These are phyloP conservation scores for Lepidurus apus DNA, from an alignment of 1,140 invertebrate genomes.

Conservation along the genomic window DNA sequence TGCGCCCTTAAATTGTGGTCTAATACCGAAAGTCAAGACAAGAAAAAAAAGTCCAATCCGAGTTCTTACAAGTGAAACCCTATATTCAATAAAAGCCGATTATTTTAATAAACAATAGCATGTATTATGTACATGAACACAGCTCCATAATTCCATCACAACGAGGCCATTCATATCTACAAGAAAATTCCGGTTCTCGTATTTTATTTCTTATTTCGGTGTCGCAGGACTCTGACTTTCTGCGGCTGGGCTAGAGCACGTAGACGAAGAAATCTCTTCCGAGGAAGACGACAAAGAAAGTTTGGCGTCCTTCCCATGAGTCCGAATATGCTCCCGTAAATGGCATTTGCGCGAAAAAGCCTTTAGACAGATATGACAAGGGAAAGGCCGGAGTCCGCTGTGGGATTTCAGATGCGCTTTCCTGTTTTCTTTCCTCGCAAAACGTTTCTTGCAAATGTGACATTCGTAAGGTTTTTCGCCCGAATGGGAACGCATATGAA, in stretches of 20 bases:
- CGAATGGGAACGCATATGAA: conserved; percentile 39
- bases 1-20: too few species aligned
- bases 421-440: conserved; percentile 40
- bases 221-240: not conserved
- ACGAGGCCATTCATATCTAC: not conserved
- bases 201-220: not conserved
- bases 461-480: conserved; percentile 43
- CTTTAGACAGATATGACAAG: conserved; percentile 39
- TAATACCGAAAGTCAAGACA: too few species aligned
- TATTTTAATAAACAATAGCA: not conserved
- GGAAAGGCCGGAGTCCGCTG: conserved; percentile 38
- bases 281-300: not conserved
- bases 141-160: too few species aligned
- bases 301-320: conserved; percentile 38
- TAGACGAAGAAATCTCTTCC: conserved; percentile 15
- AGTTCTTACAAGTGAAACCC: too few species aligned
- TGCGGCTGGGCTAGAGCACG: not conserved
- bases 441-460: conserved; percentile 42
- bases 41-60: too few species aligned
- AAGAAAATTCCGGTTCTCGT: not conserved
- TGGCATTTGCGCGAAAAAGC: conserved; percentile 43
- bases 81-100: too few species aligned
- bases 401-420: conserved; percentile 40
- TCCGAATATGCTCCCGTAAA: conserved; percentile 44
- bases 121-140: not conserved